Evolutionary conservation across 2,113 vertebrate genomes (phyloP).

Genomic region (Chaenogobius annularis): DNA sequence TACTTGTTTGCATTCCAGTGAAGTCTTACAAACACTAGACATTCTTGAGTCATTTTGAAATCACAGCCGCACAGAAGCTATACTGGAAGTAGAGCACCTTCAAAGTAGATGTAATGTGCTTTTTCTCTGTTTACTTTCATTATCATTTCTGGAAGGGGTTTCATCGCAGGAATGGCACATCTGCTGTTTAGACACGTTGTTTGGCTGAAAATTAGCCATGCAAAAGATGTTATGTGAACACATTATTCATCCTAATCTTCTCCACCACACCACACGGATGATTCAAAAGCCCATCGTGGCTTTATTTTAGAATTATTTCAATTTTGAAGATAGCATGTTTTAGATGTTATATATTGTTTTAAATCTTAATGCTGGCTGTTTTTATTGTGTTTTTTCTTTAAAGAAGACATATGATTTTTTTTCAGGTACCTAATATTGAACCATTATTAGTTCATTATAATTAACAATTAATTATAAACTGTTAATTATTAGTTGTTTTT

Average conservation of each 20-base stretch:
- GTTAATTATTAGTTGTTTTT: too few species aligned
- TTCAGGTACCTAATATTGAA: too few species aligned
- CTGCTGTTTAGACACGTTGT: constrained; percentile 61
- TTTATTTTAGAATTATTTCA: constrained; percentile 33
- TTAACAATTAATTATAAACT: too few species aligned
- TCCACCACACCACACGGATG: constrained; percentile 46
- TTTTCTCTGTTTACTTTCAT: constrained; percentile 47
- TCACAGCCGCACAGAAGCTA: constrained; percentile 5
- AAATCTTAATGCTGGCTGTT: too few species aligned
- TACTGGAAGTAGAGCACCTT: constrained; percentile 10
- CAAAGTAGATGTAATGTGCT: constrained; percentile 30
- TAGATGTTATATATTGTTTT: too few species aligned
- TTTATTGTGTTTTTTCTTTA: too few species aligned
- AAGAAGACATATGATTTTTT: too few species aligned
- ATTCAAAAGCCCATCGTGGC: constrained; percentile 18
- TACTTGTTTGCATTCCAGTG: constrained; percentile 19
- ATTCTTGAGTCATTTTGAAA: constrained; percentile 30
- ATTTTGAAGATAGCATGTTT: constrained; percentile 16
- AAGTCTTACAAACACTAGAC: constrained; percentile 26
- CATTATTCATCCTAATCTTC: constrained; percentile 55
- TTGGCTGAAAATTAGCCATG: constrained; percentile 61
- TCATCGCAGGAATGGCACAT: constrained; percentile 55
- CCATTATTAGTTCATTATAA: too few species aligned
- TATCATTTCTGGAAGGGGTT: constrained; percentile 57
- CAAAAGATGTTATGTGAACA: constrained; percentile 48